Evolutionary conservation across 2,797 vertebrate genomes (phyloP), one percentile per base, ranked within the genome.

Genomic region (Oryzias sinensis): DNA sequence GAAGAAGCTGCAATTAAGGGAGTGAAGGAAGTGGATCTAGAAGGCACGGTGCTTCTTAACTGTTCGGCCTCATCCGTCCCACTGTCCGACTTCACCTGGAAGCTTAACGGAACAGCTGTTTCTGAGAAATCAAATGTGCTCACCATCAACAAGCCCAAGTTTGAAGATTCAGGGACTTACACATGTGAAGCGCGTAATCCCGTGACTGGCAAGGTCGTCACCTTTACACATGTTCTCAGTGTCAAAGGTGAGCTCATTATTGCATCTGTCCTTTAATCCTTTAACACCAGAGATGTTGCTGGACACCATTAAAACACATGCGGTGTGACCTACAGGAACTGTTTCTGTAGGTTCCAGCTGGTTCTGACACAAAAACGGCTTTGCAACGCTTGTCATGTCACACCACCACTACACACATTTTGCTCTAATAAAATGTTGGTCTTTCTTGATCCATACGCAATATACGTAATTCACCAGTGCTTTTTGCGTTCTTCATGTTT

Each of bases 191-290:
- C 86, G 8, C 0, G 0, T 51, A 93, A 93, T 65, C 0, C 6
- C 0, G 1, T 89, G 41, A 93, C 91, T 0, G 72, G 81, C 5
- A 51, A 65, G 57, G 81, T 0, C 11, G 0, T 0, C 16, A 1
- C 0, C 0, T 0, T 0, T 4, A 37, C 0, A 14, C 68, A 68
- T 67, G 13, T 0, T 5, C 68, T 93, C 46, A 2, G 53, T 0
- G 86, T 92, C 70, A 85, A 67, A 74, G 90, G 91, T 93, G 17
- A 84, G 77, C 5, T 5, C 9, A 18, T 4, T 6, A 2, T 27
- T 5, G 3, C 24, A 33, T 1, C 2, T 33, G 7, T 11, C 9
- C 29, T 33, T 33, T 33, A 33, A 33, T 33, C 2, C 7, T 33
- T 33, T 33, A 33, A 33, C 27, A 27, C 6, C 7, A 7, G 6